These are phyloP conservation scores for Spatulosminthurus flaviceps DNA, from an alignment of 2,888 invertebrate genomes.

Conservation along the genomic window DNA sequence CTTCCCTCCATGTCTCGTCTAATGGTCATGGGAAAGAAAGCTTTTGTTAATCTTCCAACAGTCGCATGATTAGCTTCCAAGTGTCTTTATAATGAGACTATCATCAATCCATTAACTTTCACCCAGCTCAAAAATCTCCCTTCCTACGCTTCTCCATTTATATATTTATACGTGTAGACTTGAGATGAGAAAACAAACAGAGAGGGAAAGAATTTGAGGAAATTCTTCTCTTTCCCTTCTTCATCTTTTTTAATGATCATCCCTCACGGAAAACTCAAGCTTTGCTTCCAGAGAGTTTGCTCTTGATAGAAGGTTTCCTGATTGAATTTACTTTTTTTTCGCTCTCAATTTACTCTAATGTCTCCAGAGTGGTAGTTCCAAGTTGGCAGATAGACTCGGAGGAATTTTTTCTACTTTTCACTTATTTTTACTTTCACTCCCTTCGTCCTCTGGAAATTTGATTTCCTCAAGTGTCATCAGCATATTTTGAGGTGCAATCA, in stretches of 20 bases:
- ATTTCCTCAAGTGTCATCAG: constrained; percentile 35
- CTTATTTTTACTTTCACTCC: constrained; percentile 18
- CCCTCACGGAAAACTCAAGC: no score
- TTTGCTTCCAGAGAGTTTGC: not conserved
- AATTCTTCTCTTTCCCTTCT: no score
- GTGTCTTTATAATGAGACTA: not conserved
- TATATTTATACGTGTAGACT: no score
- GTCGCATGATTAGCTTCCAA: constrained; percentile 31
- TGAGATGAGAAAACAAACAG: no score
- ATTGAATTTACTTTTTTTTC: constrained; percentile 42
- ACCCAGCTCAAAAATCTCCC: not conserved
- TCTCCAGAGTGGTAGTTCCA: constrained; percentile 8
- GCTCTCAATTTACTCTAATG: constrained; percentile 35
- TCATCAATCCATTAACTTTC: not conserved
- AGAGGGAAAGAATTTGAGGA: no score
- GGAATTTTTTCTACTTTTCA: constrained; percentile 23
- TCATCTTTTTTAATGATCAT: no score
- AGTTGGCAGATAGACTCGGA: constrained; percentile 32
- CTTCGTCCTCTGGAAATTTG: constrained; percentile 32
- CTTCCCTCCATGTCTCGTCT: constrained; percentile 7
- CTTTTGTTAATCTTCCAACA: constrained; percentile 34
- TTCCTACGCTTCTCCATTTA: not conserved
- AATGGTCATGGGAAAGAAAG: constrained; percentile 1
- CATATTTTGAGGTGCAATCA: constrained; percentile 8
- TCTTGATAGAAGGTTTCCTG: not conserved